Conservation (phyloP, 2,113 vertebrate genomes). For the Oreochromis tanganicae region DNA sequence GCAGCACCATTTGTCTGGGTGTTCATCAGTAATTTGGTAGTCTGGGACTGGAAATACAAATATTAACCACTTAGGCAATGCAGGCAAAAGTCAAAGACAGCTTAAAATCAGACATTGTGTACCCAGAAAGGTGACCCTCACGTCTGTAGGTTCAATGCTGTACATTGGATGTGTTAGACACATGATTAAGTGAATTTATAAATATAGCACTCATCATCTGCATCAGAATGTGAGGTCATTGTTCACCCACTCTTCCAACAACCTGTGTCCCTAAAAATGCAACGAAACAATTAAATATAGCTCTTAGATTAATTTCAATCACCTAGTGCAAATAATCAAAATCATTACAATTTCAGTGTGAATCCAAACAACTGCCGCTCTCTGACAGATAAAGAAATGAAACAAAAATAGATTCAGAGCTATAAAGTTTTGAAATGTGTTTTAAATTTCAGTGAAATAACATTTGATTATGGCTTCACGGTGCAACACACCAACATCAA, state of each 20-base stretch:
- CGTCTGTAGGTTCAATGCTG: background rate
- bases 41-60: background rate
- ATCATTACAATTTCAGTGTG: background rate
- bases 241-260: background rate
- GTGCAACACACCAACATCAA: background rate
- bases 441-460: constrained; percentile 33
- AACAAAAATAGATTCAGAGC: background rate
- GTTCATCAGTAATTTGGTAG: background rate
- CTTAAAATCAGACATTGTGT: background rate
- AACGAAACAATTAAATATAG: background rate
- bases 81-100: background rate
- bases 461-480: constrained; percentile 18
- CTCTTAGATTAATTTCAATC: background rate
- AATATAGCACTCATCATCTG: background rate
- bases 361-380: background rate
- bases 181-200: background rate
- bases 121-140: background rate
- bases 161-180: background rate
- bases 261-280: background rate
- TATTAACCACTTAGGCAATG: background rate
- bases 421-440: constrained; percentile 5
- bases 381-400: background rate
- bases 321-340: background rate
- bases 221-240: background rate
- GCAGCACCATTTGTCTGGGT: background rate